A percentile compares a stretch with the other conserved stretches of the same genome.
Conservation (phyloP, 2,888 invertebrate species). For the Sesamia inferens region DNA sequence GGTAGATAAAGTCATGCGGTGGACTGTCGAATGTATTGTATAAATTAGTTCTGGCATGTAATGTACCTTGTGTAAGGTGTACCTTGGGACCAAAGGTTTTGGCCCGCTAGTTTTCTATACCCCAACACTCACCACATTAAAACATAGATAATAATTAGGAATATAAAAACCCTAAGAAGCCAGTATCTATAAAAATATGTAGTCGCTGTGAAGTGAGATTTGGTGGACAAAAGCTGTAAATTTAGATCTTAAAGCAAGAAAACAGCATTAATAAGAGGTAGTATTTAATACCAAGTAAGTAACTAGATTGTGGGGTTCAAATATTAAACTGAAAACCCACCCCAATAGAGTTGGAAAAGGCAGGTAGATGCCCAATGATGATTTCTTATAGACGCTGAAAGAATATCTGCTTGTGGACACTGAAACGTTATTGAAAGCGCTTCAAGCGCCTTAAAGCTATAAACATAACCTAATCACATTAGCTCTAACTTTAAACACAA, state of each 20-base stretch:
- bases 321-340: neutral
- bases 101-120: neutral
- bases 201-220: too few relatives aligned
- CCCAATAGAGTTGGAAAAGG: neutral
- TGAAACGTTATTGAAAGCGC: constrained; percentile 25
- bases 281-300: too few relatives aligned
- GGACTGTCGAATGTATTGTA: neutral
- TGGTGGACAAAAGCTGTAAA: neutral
- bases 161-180: too few relatives aligned
- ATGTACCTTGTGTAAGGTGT: too few relatives aligned
- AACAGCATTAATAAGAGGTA: too few relatives aligned
- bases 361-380: neutral
- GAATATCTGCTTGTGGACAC: neutral
- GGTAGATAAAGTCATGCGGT: constrained; percentile 33
- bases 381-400: neutral
- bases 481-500: constrained; percentile 69
- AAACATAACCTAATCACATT: constrained; percentile 59
- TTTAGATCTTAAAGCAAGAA: neutral
- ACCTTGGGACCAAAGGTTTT: constrained; percentile 6
- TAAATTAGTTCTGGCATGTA: constrained; percentile 31
- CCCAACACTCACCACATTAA: neutral
- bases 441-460: constrained; percentile 14
- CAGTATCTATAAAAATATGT: too few relatives aligned
- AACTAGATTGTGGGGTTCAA: neutral
- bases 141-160: neutral